A percentile compares a stretch with the other conserved stretches of the same genome.
Evolutionary conservation across 2,113 vertebrate species (phyloP).

Genomic region (Jacana jacana): DNA sequence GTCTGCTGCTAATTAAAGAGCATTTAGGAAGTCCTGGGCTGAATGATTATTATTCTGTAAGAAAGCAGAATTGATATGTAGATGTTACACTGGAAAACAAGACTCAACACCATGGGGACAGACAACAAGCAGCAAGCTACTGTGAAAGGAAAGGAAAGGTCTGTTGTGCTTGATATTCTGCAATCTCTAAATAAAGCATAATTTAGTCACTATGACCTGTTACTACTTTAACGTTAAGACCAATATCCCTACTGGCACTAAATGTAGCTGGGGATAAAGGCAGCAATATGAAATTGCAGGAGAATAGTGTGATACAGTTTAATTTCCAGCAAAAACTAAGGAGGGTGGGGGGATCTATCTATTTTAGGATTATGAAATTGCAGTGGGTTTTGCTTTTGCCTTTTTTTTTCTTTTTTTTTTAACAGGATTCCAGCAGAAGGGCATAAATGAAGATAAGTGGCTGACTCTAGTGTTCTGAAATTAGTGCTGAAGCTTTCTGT

Average conservation of each 20-base stretch:
- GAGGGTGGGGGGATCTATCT: neutral
- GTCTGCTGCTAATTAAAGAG: neutral
- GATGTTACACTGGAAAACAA: neutral
- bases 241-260: neutral
- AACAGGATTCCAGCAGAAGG: neutral
- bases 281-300: neutral
- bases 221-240: neutral
- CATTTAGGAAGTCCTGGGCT: neutral
- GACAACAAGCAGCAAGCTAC: neutral
- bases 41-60: neutral
- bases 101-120: neutral
- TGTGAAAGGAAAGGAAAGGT: neutral
- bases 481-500: neutral
- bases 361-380: slow-evolving; percentile 16
- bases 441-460: slow-evolving; percentile 49
- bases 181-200: neutral
- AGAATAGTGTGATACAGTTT: neutral
- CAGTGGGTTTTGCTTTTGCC: neutral
- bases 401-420: neutral
- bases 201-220: neutral
- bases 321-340: slow-evolving; percentile 2
- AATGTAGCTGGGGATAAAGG: neutral
- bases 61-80: neutral
- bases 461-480: slow-evolving; percentile 50
- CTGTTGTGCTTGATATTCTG: neutral